Conservation (phyloP, 2,888 invertebrate species). For the Oligia strigilis region DNA sequence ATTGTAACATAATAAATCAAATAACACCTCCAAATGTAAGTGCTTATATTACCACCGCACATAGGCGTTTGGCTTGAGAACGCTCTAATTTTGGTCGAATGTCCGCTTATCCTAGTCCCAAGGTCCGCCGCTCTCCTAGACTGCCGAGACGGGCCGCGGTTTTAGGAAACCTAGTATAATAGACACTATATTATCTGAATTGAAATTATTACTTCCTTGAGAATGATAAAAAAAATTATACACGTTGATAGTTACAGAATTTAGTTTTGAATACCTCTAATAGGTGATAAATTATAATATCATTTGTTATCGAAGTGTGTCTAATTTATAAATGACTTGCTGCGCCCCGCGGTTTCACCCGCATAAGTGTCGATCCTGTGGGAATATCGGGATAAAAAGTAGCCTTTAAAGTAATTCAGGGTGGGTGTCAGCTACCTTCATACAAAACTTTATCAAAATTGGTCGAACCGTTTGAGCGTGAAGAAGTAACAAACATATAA, state of each 20-base stretch:
- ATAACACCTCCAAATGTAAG: constrained; percentile 34
- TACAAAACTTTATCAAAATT: too few relatives aligned
- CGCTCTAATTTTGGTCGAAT: constrained; percentile 68
- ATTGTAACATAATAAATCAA: constrained; percentile 11
- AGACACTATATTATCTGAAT: constrained; percentile 12
- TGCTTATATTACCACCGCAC: constrained; percentile 18
- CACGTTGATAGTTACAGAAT: constrained; percentile 6
- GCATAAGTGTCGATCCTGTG: too few relatives aligned
- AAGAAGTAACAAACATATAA: too few relatives aligned
- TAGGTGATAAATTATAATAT: neutral
- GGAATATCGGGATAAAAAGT: too few relatives aligned
- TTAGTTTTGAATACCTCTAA: constrained; percentile 8
- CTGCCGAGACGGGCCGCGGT: constrained; percentile 44
- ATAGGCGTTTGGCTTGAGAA: constrained; percentile 52
- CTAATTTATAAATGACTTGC: too few relatives aligned
- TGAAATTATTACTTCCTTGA: constrained; percentile 45
- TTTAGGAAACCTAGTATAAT: constrained; percentile 61
- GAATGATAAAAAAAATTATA: neutral
- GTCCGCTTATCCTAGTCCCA: constrained; percentile 66
- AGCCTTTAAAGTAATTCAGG: too few relatives aligned
- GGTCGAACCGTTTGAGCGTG: too few relatives aligned
- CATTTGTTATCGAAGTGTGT: too few relatives aligned
- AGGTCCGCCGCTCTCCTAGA: constrained; percentile 78
- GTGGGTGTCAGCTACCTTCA: too few relatives aligned
- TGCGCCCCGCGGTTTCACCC: too few relatives aligned